Conservation (phyloP, 1,140 invertebrate species). For the Zaprionus capensis region DNA sequence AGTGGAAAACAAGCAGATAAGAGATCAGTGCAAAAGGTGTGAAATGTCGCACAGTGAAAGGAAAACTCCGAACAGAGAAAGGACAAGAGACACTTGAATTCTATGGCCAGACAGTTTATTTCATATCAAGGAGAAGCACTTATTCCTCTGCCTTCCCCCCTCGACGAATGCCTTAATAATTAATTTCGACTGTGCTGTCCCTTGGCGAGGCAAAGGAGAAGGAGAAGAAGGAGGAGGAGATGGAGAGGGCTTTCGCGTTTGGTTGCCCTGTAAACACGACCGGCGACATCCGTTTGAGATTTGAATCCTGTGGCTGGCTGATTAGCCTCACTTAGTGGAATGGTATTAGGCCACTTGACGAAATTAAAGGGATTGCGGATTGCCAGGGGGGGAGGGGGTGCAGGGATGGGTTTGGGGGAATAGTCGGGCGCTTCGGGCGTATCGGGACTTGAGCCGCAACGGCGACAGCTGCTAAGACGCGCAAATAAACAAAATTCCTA, state of each 20-base stretch:
- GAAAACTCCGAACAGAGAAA: not conserved
- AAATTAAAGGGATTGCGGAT: conserved; percentile 67
- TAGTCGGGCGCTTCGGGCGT: not conserved
- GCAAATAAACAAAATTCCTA: conserved; percentile 69
- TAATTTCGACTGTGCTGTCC: conserved; percentile 57
- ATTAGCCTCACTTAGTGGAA: conserved; percentile 81
- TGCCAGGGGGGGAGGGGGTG: not conserved
- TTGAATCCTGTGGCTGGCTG: conserved; percentile 72
- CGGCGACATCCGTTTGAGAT: conserved; percentile 77
- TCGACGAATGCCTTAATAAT: conserved; percentile 65
- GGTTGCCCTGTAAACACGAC: conserved; percentile 57
- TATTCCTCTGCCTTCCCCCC: conserved; percentile 37
- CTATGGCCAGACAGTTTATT: conserved; percentile 55
- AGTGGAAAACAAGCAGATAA: not conserved
- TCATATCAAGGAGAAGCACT: conserved; percentile 41
- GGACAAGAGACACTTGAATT: conserved; percentile 8
- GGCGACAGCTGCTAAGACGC: conserved; percentile 75
- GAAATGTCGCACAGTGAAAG: conserved; percentile 1
- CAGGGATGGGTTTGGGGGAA: not conserved
- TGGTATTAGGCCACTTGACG: conserved; percentile 79
- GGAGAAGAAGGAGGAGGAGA: not conserved
- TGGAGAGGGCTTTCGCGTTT: conserved; percentile 1
- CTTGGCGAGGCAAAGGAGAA: not conserved
- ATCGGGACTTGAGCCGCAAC: not conserved
- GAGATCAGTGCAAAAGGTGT: conserved; percentile 18